A percentile compares a stretch with the other conserved stretches of the same genome.
Evolutionary conservation across 2,797 vertebrate species (phyloP).

Genomic region (Argya squamiceps): DNA sequence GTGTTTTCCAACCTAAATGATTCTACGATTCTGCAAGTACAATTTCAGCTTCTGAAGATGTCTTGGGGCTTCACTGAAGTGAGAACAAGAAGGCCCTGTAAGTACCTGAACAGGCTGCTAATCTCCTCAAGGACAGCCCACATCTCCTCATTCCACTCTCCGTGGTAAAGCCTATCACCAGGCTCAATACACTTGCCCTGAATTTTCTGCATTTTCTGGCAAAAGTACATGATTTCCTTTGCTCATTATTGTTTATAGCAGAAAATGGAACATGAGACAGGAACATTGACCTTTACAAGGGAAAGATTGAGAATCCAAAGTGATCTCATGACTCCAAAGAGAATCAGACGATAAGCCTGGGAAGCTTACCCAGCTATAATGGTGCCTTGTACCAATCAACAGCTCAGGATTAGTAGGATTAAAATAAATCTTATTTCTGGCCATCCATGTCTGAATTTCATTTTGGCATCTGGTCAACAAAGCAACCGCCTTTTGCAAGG

Average conservation of each 20-base stretch:
- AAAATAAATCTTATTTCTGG: slow-evolving; percentile 66
- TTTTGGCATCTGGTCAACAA: slow-evolving; percentile 55
- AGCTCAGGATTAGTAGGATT: slow-evolving; percentile 66
- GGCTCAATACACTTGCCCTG: not conserved
- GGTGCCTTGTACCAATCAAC: slow-evolving; percentile 65
- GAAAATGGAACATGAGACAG: not conserved
- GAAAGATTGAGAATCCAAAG: not conserved
- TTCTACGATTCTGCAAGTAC: not conserved
- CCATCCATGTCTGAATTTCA: slow-evolving; percentile 56
- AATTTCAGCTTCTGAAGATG: not conserved
- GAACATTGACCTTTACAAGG: not conserved
- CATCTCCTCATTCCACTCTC: not conserved
- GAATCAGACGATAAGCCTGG: slow-evolving; percentile 42
- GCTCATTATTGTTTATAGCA: not conserved
- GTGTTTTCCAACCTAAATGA: not conserved
- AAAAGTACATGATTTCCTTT: not conserved
- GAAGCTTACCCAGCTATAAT: slow-evolving; percentile 48
- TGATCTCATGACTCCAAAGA: slow-evolving; percentile 44
- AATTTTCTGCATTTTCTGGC: not conserved
- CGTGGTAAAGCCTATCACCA: not conserved
- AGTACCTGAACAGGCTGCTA: not conserved
- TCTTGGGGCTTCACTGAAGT: not conserved
- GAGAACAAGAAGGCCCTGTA: not conserved
- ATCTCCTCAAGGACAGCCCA: not conserved
- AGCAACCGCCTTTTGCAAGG: not conserved